Conservation (phyloP, 2,113 vertebrate genomes). For the Piprites chloris region DNA sequence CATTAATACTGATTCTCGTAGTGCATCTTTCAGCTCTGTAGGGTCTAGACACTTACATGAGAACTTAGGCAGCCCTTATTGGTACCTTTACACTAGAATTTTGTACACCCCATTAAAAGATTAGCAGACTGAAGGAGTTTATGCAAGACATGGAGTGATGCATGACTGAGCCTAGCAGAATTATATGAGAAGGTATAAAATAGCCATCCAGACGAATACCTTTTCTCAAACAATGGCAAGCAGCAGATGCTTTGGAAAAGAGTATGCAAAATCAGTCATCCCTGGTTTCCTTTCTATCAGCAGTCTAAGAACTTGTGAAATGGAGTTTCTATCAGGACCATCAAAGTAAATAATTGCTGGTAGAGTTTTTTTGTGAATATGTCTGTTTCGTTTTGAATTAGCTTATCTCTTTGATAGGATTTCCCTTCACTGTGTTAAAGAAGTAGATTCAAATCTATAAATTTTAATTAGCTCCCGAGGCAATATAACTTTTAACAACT, state of each 20-base stretch:
- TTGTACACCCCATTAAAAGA: neutral
- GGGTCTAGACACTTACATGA: neutral
- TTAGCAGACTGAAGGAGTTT: neutral
- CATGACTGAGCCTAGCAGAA: neutral
- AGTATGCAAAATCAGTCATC: neutral
- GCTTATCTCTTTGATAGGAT: neutral
- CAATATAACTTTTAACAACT: neutral
- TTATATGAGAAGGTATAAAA: neutral
- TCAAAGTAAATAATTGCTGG: neutral
- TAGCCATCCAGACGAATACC: neutral
- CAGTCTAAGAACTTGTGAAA: neutral
- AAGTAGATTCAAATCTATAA: neutral
- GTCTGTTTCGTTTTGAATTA: neutral
- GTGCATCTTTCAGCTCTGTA: neutral
- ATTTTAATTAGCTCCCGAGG: neutral
- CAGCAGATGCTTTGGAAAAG: neutral
- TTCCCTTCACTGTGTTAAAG: neutral
- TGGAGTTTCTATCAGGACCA: neutral
- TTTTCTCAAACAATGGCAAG: neutral
- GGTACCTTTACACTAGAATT: neutral
- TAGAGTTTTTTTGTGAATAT: neutral
- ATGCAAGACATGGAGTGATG: neutral
- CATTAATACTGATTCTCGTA: neutral
- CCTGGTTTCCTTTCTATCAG: neutral
- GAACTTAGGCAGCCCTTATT: neutral